Percentiles rank a stretch among this genome's conserved stretches.
Evolutionary conservation across 2,888 invertebrate species (phyloP).

Genomic region (Notodonta ziczac): DNA sequence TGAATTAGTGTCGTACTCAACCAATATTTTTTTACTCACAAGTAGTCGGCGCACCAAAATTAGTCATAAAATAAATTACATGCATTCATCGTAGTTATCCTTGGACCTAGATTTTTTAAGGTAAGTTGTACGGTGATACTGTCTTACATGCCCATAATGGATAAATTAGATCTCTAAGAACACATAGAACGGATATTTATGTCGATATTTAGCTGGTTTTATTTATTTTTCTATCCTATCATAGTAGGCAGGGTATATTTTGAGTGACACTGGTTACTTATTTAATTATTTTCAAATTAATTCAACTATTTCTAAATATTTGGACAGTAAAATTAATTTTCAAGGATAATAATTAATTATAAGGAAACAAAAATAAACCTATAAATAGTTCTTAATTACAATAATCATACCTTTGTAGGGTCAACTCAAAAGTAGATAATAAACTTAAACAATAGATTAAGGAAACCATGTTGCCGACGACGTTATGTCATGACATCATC

Average conservation of each 20-base stretch:
- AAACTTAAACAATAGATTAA: too few relatives aligned
- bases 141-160: not conserved
- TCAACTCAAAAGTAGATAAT: too few relatives aligned
- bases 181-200: not conserved
- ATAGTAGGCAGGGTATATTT: not conserved
- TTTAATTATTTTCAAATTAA: not conserved
- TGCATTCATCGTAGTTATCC: constrained; percentile 56
- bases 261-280: not conserved
- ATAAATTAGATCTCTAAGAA: not conserved
- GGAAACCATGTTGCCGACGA: constrained; percentile 4
- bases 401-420: too few relatives aligned
- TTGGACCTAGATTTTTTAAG: constrained; percentile 50
- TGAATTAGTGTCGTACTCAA: constrained; percentile 34
- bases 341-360: too few relatives aligned
- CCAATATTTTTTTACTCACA: constrained; percentile 30
- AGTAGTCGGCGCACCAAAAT: constrained; percentile 53
- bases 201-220: not conserved
- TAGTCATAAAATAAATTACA: constrained; percentile 60
- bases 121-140: constrained; percentile 45
- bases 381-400: too few relatives aligned
- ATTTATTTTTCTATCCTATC: not conserved
- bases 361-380: too few relatives aligned
- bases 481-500: constrained; percentile 61
- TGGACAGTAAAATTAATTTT: too few relatives aligned
- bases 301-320: too few relatives aligned